These are phyloP conservation scores for Drosophila ambigua DNA, from an alignment of 1,140 invertebrate species.

Conservation along the genomic window DNA sequence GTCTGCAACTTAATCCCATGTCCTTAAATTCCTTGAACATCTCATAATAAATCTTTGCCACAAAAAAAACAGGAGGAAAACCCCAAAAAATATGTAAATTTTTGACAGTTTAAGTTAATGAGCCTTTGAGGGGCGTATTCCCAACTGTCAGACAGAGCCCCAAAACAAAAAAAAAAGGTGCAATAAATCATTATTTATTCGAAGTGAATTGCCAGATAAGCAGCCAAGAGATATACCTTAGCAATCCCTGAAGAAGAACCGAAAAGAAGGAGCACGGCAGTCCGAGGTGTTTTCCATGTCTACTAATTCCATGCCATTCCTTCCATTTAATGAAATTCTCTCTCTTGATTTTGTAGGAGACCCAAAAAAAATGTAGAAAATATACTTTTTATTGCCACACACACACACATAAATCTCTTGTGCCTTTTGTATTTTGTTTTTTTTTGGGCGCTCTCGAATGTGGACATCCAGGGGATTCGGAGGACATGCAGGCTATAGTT, in stretches of 20 bases:
- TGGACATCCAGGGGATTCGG: conserved; percentile 8
- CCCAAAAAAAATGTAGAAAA: conserved; percentile 39
- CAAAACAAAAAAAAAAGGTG: conserved; percentile 14
- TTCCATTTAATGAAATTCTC: conserved; percentile 4
- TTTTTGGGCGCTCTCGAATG: conserved; percentile 38
- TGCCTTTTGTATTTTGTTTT: conserved; percentile 66
- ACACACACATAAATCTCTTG: conserved; percentile 63
- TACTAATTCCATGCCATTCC: no score
- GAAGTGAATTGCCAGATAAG: conserved; percentile 58
- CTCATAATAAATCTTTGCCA: conserved; percentile 62
- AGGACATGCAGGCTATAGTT: conserved; percentile 70
- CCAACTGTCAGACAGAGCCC: conserved; percentile 42
- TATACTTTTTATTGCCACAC: conserved; percentile 46
- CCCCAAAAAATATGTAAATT: conserved; percentile 64
- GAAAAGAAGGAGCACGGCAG: no score
- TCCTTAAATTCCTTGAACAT: conserved; percentile 13
- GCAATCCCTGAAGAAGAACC: no score
- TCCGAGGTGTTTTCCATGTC: no score
- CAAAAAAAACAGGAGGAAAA: conserved; percentile 8
- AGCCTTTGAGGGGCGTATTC: conserved; percentile 26
- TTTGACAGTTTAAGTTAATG: conserved; percentile 80
- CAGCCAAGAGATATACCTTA: conserved; percentile 6
- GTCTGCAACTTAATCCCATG: conserved; percentile 19
- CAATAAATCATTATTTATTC: conserved; percentile 80
- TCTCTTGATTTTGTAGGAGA: no score